Evolutionary conservation across 2,113 vertebrate species (phyloP).

Genomic region (Rhinichthys klamathensis): DNA sequence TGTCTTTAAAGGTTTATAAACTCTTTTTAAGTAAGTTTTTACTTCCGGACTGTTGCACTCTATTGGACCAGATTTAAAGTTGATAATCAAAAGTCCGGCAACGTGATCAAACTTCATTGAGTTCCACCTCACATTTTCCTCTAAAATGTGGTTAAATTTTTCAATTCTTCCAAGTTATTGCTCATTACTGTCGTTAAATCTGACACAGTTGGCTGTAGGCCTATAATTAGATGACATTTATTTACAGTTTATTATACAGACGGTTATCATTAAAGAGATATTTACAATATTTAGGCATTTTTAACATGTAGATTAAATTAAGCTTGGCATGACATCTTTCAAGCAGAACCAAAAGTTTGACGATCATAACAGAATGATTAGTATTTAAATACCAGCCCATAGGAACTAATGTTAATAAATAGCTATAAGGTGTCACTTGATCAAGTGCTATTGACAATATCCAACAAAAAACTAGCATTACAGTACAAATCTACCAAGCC

Average conservation of each 20-base stretch:
- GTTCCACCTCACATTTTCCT: background rate
- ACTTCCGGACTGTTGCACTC: background rate
- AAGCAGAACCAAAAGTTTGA: conserved; percentile 21
- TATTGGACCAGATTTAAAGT: background rate
- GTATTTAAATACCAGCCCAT: conserved; percentile 61
- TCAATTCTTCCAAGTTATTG: background rate
- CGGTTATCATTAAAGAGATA: conserved; percentile 58
- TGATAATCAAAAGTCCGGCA: background rate
- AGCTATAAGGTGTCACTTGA: conserved; percentile 37
- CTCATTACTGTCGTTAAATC: background rate
- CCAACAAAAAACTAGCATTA: background rate
- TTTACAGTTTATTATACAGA: conserved; percentile 64
- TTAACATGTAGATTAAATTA: conserved; percentile 58
- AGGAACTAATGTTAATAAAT: conserved; percentile 53
- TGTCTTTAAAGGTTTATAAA: no score
- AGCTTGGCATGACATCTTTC: conserved; percentile 42
- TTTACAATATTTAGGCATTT: conserved; percentile 61
- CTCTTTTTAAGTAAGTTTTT: no score
- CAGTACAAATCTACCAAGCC: conserved; percentile 65
- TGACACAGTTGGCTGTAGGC: background rate
- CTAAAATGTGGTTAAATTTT: background rate
- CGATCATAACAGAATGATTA: conserved; percentile 57
- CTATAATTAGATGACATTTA: background rate
- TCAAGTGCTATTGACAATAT: conserved; percentile 9
- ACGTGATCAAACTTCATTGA: background rate